phyloP scores from a whole-genome alignment of 1,140 invertebrate genomes.

The Sinonovacula constricta region DNA sequence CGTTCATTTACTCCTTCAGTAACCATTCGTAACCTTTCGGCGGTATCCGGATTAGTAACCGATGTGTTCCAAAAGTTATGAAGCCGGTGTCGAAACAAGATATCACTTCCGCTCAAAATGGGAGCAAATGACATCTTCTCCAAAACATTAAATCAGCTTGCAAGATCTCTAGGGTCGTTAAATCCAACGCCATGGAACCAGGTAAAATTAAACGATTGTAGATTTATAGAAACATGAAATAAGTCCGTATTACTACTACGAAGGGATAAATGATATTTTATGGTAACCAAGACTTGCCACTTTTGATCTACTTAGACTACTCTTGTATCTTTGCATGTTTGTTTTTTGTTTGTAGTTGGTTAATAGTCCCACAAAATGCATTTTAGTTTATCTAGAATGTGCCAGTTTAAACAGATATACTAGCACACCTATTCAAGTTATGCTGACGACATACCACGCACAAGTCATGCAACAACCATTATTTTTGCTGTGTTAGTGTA shows the following conservation, averaged over 20 bases:
- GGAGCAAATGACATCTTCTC: conserved; percentile 85
- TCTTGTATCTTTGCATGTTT: neutral
- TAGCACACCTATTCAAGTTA: too few relatives aligned
- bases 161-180: conserved; percentile 90
- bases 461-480: too few relatives aligned
- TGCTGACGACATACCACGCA: too few relatives aligned
- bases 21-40: too few relatives aligned
- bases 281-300: neutral
- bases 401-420: too few relatives aligned
- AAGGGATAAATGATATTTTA: conserved; percentile 1
- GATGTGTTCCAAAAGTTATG: neutral
- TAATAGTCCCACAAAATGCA: too few relatives aligned
- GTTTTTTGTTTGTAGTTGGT: neutral
- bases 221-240: neutral
- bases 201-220: conserved; percentile 78
- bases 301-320: neutral
- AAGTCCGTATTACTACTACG: neutral
- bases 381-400: too few relatives aligned
- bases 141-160: conserved; percentile 92
- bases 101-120: conserved; percentile 1
- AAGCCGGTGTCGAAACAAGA: neutral
- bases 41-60: too few relatives aligned
- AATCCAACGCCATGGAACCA: conserved; percentile 93
- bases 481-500: too few relatives aligned
- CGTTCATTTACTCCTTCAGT: too few relatives aligned